Conservation (phyloP, 2,797 vertebrate genomes). For the Poecilia gillii region DNA sequence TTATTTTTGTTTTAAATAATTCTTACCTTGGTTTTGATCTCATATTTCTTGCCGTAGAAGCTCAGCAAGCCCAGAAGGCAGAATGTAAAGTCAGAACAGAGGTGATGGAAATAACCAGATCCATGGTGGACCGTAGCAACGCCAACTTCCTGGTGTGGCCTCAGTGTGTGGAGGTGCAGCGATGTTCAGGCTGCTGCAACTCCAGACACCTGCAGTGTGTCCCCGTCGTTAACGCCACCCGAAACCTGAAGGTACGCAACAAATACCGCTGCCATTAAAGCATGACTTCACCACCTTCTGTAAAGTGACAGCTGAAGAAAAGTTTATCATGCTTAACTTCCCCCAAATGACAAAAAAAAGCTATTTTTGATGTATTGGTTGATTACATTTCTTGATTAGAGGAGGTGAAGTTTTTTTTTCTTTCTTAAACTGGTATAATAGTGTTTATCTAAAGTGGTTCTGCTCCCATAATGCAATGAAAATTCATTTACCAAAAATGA, state of each 20-base stretch:
- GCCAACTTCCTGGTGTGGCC: constrained; percentile 95
- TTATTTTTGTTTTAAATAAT: neutral
- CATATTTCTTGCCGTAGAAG: constrained; percentile 21
- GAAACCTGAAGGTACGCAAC: constrained; percentile 86
- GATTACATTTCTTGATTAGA: neutral
- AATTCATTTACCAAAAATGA: too few species aligned
- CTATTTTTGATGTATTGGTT: neutral
- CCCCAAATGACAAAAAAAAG: neutral
- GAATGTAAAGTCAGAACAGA: constrained; percentile 90
- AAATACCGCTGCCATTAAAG: neutral
- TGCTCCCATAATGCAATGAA: neutral
- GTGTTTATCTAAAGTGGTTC: neutral
- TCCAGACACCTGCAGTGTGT: constrained; percentile 83
- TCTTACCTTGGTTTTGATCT: neutral
- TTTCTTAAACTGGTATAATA: neutral
- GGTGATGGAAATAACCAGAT: constrained; percentile 90
- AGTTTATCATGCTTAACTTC: neutral
- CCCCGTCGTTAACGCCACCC: constrained; percentile 79
- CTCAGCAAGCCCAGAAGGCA: constrained; percentile 84
- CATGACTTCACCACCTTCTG: neutral
- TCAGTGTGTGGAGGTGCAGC: constrained; percentile 92
- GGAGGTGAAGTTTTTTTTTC: neutral
- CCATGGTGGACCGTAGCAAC: constrained; percentile 89
- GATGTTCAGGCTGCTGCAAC: constrained; percentile 96
- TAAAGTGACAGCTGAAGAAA: neutral